Evolutionary conservation across 1,140 invertebrate genomes (phyloP), one percentile per base, ranked within the genome.

Genomic region (Oncopodura yosiiana): DNA sequence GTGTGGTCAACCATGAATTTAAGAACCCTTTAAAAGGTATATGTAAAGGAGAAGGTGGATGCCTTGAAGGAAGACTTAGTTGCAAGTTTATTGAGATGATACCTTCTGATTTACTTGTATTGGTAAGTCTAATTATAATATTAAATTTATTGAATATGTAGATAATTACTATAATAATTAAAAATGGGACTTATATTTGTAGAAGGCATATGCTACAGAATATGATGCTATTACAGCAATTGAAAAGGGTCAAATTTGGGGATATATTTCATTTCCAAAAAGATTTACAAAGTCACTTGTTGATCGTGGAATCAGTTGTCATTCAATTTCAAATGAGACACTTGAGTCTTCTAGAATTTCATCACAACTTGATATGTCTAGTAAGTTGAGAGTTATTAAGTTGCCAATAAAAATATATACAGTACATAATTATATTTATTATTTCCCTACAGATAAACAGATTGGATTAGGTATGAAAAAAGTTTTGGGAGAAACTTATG

Each of bases 371-470:
- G 84, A 88, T 63, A 82, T 81, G 76, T 78, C 80, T 46, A 77
- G 83, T 84, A 71, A 71, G 73, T 67, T 16, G 3, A 66, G 62
- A 39, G 55, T 65, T 26, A 29, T 30, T 16, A 24, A 32, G 30
- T 30, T 41, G 6, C 23, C 29, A 27, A 34, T n/a, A 6, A 24
- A 42, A 30, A 32, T 27, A 37, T n/a, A n/a, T n/a, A n/a, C n/a
- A 48, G 12, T 42, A 54, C 38, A 12, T 14, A 26, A 55, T 56
- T 42, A 26, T 48, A 43, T 66, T 71, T 71, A 11, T 66, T n/a
- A n/a, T n/a, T n/a, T n/a, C n/a, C n/a, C n/a, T n/a, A n/a, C n/a
- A 84, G 82, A 86, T 73, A 78, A 82, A 63, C 81, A 85, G 67
- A 81, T 87, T 23, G 78, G 80, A 0, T 69, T 77, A 39, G 79